These are phyloP conservation scores for Thumatha senex DNA, from an alignment of 2,888 invertebrate species.

Conservation along the genomic window DNA sequence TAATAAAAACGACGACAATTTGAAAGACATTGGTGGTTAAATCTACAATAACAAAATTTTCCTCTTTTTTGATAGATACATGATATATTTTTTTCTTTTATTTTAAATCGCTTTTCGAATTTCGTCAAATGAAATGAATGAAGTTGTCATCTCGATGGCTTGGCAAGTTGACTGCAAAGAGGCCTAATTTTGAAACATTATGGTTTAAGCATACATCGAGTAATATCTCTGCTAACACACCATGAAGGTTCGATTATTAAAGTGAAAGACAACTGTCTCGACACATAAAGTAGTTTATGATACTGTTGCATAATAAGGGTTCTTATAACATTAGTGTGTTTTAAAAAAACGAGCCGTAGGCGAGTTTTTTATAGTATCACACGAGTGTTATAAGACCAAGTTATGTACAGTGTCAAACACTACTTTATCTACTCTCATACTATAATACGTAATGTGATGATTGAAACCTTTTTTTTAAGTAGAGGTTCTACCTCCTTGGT, in stretches of 20 bases:
- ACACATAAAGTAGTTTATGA: no score
- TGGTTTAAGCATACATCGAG: slow-evolving; percentile 22
- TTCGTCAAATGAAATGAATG: slow-evolving; percentile 58
- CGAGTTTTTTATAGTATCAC: no score
- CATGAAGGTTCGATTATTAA: background rate
- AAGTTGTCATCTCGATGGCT: slow-evolving; percentile 75
- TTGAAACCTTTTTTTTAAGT: no score
- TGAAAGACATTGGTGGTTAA: slow-evolving; percentile 79
- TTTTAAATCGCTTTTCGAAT: slow-evolving; percentile 78
- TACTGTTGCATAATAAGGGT: no score
- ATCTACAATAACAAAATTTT: slow-evolving; percentile 81
- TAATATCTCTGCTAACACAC: background rate
- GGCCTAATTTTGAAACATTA: slow-evolving; percentile 41
- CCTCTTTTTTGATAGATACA: slow-evolving; percentile 78
- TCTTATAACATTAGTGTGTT: no score
- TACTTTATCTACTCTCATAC: no score
- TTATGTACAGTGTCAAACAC: no score
- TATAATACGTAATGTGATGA: no score
- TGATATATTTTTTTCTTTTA: slow-evolving; percentile 72
- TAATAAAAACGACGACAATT: slow-evolving; percentile 80
- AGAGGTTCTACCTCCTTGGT: no score
- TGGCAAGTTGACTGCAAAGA: slow-evolving; percentile 33
- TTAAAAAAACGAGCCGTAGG: no score
- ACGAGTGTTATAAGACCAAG: no score
- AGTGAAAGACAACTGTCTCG: background rate